Evolutionary conservation across 2,797 vertebrate species (phyloP), one percentile per base, ranked within the genome.

Genomic region (Anniella stebbinsi): DNA sequence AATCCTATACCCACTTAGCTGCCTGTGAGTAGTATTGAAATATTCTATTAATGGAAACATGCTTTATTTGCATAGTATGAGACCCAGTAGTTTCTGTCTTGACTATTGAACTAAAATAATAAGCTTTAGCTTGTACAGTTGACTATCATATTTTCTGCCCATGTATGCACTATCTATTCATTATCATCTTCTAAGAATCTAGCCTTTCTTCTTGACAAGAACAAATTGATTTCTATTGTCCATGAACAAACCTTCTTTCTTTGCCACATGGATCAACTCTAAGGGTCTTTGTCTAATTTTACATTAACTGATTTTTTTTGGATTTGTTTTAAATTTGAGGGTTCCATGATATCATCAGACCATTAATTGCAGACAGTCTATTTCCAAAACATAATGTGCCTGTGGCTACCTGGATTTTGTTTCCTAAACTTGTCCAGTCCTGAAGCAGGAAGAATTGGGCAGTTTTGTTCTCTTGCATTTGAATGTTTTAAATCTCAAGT

Each of bases 241-340:
- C 63, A 63, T 77, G 41, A 48, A 63, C 66, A 30, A 48, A 45
- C 73, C 17, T 15, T 30, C 4, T 66, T 8, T 87, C 25, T 66
- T 63, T 12, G 17, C 21, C 23, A 5, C 76, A 45, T 51, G 41
- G 18, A 17, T 80, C 13, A 57, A 1, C 54, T 41, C 18, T 60
- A 86, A 86, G 30, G 45, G 77, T 87, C 25, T 54, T 88, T 45
- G 51, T 80, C 48, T 88, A 80, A 87, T 87, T 54, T 86, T 51
- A 54, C 15, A 80, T 54, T 28, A 70, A 80, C 12, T 30, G 48
- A 80, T 30, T 54, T 7, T 36, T 45, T 33, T 30, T 57, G 5
- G 21, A 10, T 2, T 66, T 41, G 4, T 6, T 81, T 9, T 23
- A 10, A 75, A 18, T 75, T 8, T 38, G 51, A 75, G 38, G 15